Percentiles rank a stretch among this genome's conserved stretches.
Evolutionary conservation across 2,888 invertebrate species (phyloP).

Genomic region (Aspidiotus rigidus): DNA sequence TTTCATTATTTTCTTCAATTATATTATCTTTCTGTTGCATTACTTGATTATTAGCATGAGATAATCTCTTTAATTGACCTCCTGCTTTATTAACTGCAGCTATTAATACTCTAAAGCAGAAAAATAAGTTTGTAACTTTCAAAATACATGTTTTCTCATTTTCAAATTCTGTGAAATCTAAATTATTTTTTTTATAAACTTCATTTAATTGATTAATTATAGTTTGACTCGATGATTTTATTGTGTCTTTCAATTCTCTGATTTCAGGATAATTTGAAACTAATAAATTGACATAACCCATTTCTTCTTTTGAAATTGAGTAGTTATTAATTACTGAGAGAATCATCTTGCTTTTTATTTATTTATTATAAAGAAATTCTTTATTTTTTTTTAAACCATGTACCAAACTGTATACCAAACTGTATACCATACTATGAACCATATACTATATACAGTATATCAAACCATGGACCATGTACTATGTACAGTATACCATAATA

Average conservation of each 20-base stretch:
- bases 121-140: constrained; percentile 1
- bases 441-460: no score
- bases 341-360: neutral
- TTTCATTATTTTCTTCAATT: neutral
- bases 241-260: neutral
- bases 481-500: neutral
- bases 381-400: neutral
- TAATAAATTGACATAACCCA: constrained; percentile 1
- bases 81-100: constrained; percentile 3
- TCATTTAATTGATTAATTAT: constrained; percentile 1
- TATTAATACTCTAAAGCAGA: constrained; percentile 4
- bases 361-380: neutral
- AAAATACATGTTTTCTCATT: constrained; percentile 4
- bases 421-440: neutral
- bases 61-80: constrained; percentile 2
- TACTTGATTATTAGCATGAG: neutral
- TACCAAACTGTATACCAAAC: constrained; percentile 1
- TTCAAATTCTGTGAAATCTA: constrained; percentile 2
- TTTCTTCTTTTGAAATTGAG: constrained; percentile 4
- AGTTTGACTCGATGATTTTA: constrained; percentile 3
- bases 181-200: constrained; percentile 1
- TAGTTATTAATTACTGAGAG: constrained; percentile 4
- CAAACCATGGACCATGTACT: constrained; percentile 4
- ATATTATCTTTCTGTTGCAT: neutral
- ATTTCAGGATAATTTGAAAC: neutral